These are phyloP conservation scores for Xyliphius kryptos DNA, from an alignment of 2,113 vertebrate genomes.

Conservation along the genomic window DNA sequence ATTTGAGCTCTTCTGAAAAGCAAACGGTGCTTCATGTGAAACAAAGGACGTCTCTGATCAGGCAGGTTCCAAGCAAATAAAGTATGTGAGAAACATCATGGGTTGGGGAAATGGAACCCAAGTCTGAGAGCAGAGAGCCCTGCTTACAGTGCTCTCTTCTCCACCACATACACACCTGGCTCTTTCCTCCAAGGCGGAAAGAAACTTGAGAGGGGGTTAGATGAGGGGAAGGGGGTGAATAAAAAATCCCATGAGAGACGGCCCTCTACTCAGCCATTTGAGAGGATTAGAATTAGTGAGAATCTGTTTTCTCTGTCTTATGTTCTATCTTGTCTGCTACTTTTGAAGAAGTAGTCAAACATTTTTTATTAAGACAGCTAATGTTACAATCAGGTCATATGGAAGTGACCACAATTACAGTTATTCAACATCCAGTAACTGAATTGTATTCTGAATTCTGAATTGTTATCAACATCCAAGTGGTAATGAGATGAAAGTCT, in stretches of 20 bases:
- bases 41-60: conserved; percentile 7
- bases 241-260: conserved; percentile 23
- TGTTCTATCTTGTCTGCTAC: no score
- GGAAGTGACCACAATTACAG: no score
- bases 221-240: conserved; percentile 1
- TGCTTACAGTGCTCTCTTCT: conserved; percentile 5
- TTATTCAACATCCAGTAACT: no score
- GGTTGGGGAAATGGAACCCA: conserved; percentile 22
- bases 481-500: no score
- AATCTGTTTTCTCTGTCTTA: conserved; percentile 25
- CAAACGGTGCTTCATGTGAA: no score
- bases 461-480: no score
- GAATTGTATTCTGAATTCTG: no score
- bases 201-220: conserved; percentile 29
- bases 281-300: conserved; percentile 31
- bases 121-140: conserved; percentile 7
- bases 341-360: no score
- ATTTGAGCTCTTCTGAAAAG: no score
- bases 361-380: no score
- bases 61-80: conserved; percentile 19
- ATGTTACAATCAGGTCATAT: no score
- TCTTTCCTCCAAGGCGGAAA: conserved; percentile 17
- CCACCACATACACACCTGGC: conserved; percentile 34
- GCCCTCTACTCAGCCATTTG: conserved; percentile 16
- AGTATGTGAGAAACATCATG: conserved; percentile 10